Evolutionary conservation across 2,888 invertebrate species (phyloP).

Genomic region (Dolichopus griseipennis): DNA sequence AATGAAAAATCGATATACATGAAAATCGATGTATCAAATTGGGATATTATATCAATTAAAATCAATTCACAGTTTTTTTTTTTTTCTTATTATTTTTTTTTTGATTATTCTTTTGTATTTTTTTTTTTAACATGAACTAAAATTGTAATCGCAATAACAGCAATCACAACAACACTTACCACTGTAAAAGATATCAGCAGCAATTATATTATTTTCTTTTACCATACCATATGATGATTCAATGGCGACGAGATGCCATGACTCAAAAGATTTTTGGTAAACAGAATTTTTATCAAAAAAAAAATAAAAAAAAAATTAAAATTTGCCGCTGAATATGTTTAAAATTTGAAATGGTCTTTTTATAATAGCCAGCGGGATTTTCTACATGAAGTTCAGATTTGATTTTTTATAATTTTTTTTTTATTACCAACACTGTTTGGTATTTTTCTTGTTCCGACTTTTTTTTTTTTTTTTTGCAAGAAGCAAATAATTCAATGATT

Average conservation of each 20-base stretch:
- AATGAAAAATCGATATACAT: not conserved
- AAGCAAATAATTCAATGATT: not conserved
- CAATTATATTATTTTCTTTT: too few species aligned
- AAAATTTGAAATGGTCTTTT: not conserved
- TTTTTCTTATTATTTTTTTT: not conserved
- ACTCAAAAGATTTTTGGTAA: too few species aligned
- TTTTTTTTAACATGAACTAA: not conserved
- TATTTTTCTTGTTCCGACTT: not conserved
- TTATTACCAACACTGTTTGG: not conserved
- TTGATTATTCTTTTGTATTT: not conserved
- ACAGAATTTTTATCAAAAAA: not conserved
- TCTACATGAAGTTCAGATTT: not conserved
- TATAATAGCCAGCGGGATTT: not conserved
- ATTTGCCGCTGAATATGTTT: not conserved
- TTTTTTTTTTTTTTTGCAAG: not conserved
- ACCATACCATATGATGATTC: too few species aligned
- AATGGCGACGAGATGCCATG: too few species aligned
- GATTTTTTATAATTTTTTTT: too few species aligned
- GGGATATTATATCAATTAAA: constrained; percentile 1
- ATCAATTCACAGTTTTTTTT: constrained; percentile 1
- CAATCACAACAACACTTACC: too few species aligned
- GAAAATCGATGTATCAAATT: constrained; percentile 5
- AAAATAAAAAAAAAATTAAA: not conserved
- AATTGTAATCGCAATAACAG: not conserved
- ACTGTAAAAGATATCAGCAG: too few species aligned